Evolutionary conservation across 2,113 vertebrate genomes (phyloP).

Genomic region (Larimichthys crocea): DNA sequence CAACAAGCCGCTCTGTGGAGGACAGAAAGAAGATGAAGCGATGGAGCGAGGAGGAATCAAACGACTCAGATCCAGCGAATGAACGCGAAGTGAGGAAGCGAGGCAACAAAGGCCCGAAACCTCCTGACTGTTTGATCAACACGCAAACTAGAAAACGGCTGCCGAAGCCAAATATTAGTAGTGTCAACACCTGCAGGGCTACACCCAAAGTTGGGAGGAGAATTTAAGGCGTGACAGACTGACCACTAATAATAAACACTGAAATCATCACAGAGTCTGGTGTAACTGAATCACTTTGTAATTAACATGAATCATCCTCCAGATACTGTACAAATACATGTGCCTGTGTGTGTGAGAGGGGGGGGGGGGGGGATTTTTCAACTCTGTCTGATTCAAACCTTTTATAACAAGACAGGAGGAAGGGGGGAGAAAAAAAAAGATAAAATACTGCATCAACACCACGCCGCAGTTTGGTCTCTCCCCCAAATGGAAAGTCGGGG

Average conservation of each 20-base stretch:
- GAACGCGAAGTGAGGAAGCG: not conserved
- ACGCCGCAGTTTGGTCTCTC: constrained; percentile 78
- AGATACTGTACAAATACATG: constrained; percentile 45
- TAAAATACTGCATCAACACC: constrained; percentile 80
- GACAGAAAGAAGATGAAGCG: constrained; percentile 31
- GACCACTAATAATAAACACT: constrained; percentile 67
- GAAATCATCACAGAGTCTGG: constrained; percentile 58
- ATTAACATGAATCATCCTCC: constrained; percentile 62
- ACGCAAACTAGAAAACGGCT: constrained; percentile 54
- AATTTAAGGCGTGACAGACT: constrained; percentile 52
- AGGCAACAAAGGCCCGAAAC: not conserved
- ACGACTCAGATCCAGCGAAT: constrained; percentile 1
- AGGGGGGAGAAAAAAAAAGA: constrained; percentile 21
- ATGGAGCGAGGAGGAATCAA: not conserved
- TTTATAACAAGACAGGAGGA: constrained; percentile 28
- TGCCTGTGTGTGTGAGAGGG: not conserved
- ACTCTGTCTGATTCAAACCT: constrained; percentile 56
- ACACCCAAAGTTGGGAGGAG: constrained; percentile 70
- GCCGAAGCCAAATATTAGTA: constrained; percentile 68
- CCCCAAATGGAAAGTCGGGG: constrained; percentile 60
- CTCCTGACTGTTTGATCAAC: constrained; percentile 62
- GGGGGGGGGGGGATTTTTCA: constrained; percentile 39
- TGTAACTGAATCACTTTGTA: constrained; percentile 55
- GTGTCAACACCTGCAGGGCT: constrained; percentile 75
- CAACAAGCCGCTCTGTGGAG: constrained; percentile 86